Evolutionary conservation across 2,888 invertebrate genomes (phyloP).

Genomic region (Pogonocherus hispidulus): DNA sequence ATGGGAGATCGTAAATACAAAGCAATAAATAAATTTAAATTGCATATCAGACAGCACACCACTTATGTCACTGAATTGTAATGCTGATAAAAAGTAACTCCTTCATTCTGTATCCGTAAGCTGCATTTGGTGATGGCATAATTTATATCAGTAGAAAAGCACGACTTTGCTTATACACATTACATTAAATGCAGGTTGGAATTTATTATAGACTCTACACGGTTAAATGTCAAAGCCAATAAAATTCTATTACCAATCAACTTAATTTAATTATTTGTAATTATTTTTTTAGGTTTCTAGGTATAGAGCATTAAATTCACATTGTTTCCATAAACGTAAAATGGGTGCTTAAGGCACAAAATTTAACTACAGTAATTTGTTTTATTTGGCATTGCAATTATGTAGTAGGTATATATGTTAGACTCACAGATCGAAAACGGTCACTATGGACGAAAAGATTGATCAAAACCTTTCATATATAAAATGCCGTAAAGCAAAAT

Average conservation of each 20-base stretch:
- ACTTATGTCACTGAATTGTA: slow-evolving; percentile 41
- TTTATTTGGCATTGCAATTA: too few relatives aligned
- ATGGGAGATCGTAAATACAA: slow-evolving; percentile 32
- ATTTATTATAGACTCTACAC: slow-evolving; percentile 18
- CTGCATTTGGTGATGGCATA: slow-evolving; percentile 37
- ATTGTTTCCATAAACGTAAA: background rate
- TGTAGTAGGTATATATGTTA: too few relatives aligned
- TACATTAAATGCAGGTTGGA: slow-evolving; percentile 27
- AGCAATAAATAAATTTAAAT: slow-evolving; percentile 41
- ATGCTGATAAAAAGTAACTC: slow-evolving; percentile 26
- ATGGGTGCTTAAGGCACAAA: background rate
- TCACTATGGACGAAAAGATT: too few relatives aligned
- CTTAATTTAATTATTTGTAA: slow-evolving; percentile 15
- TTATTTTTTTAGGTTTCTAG: slow-evolving; percentile 1
- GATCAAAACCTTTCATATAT: too few relatives aligned
- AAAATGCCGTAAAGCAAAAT: too few relatives aligned
- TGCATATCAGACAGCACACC: slow-evolving; percentile 42
- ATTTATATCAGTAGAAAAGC: slow-evolving; percentile 35
- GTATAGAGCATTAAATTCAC: background rate
- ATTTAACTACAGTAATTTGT: too few relatives aligned
- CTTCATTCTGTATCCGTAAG: slow-evolving; percentile 35
- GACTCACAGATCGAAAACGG: too few relatives aligned
- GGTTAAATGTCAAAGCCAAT: slow-evolving; percentile 13
- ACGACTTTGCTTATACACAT: slow-evolving; percentile 34
- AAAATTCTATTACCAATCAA: slow-evolving; percentile 27